Conservation (phyloP, 1,140 invertebrate species). For the Drosophila asahinai region DNA sequence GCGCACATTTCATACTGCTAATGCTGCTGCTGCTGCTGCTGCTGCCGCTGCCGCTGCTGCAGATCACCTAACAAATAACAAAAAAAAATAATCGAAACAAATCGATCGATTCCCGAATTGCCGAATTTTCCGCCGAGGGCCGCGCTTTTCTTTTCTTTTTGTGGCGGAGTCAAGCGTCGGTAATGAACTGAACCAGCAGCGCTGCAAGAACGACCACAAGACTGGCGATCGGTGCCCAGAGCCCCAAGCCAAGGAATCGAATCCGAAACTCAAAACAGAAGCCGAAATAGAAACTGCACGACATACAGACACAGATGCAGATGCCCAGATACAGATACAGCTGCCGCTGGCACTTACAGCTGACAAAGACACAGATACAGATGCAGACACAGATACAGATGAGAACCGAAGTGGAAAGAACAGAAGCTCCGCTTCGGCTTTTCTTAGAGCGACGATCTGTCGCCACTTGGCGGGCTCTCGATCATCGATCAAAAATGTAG, state of each 20-base stretch:
- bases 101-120: conserved; percentile 16
- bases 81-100: conserved; percentile 13
- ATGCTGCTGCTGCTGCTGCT: conserved; percentile 4
- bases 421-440: conserved; percentile 18
- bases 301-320: conserved; percentile 11
- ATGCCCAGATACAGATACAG: conserved; percentile 6
- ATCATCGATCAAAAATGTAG: conserved; percentile 56
- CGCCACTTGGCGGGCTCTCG: conserved; percentile 25
- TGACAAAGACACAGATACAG: neutral
- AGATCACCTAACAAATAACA: conserved; percentile 4
- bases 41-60: neutral
- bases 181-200: conserved; percentile 68
- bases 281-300: conserved; percentile 34
- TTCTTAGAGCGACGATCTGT: conserved; percentile 17
- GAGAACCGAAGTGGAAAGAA: conserved; percentile 10
- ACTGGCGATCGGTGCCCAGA: conserved; percentile 43
- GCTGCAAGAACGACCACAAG: conserved; percentile 70
- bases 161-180: conserved; percentile 71
- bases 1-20: conserved; percentile 73
- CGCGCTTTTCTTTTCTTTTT: conserved; percentile 31
- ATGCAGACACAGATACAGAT: conserved; percentile 29
- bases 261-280: conserved; percentile 40
- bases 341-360: neutral
- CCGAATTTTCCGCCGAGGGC: conserved; percentile 21
- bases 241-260: conserved; percentile 43